Percentiles rank a stretch among this genome's conserved stretches.
phyloP scores from a whole-genome alignment of 1,140 invertebrate genomes.

The Oedothorax gibbosus region DNA sequence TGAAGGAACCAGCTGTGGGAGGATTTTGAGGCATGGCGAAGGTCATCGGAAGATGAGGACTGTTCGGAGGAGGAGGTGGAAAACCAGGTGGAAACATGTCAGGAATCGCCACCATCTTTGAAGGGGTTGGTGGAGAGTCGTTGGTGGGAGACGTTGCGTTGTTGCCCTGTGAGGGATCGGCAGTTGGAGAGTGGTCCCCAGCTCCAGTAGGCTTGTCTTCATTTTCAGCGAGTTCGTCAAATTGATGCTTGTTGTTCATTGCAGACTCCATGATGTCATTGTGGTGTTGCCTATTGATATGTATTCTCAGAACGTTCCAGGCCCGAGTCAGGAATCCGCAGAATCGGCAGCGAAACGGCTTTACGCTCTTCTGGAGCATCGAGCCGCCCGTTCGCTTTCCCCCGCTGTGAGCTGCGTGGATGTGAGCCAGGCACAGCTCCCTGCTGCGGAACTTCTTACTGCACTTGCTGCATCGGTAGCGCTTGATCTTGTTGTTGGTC shows the following conservation, averaged over 20 bases:
- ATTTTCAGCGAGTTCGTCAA: conserved; percentile 14
- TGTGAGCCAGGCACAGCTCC: conserved; percentile 68
- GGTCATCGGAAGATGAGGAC: conserved; percentile 64
- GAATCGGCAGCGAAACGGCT: conserved; percentile 74
- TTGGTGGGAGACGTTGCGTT: too few species aligned
- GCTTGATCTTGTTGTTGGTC: conserved; percentile 60
- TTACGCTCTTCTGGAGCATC: conserved; percentile 57
- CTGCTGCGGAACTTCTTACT: conserved; percentile 68
- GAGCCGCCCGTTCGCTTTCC: conserved; percentile 45
- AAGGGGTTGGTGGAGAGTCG: not conserved
- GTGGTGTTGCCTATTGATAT: conserved; percentile 71
- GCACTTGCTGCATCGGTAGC: conserved; percentile 71
- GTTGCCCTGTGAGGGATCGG: conserved; percentile 2
- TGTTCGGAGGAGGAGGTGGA: conserved; percentile 51
- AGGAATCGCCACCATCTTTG: conserved; percentile 11
- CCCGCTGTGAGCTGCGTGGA: conserved; percentile 67
- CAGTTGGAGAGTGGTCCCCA: conserved; percentile 15
- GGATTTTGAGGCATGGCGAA: conserved; percentile 67
- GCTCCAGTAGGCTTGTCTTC: conserved; percentile 21
- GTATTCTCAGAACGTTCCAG: conserved; percentile 75
- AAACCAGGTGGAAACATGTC: conserved; percentile 31
- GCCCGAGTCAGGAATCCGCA: conserved; percentile 76
- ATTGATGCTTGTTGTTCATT: conserved; percentile 11
- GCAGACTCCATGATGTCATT: conserved; percentile 17
- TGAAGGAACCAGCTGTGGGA: conserved; percentile 68